Conservation (phyloP, 2,888 invertebrate species). For the Entomobrya proxima region DNA sequence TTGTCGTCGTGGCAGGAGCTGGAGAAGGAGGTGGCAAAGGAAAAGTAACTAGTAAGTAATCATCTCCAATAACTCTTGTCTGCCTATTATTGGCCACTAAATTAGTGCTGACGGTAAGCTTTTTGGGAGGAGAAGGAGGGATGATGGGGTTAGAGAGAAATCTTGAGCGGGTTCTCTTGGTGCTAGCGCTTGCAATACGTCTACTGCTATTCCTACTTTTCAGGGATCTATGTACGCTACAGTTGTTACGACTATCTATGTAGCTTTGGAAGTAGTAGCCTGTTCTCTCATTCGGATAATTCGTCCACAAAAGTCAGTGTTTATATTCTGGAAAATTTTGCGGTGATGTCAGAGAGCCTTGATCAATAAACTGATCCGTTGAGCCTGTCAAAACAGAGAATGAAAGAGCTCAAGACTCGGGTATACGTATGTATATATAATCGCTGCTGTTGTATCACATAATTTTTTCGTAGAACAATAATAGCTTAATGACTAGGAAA, state of each 20-base stretch:
- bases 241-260: constrained; percentile 35
- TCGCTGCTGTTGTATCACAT: constrained; percentile 35
- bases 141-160: constrained; percentile 46
- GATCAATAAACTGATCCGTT: constrained; percentile 70
- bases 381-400: constrained; percentile 70
- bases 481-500: constrained; percentile 14
- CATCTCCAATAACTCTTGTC: constrained; percentile 61
- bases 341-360: constrained; percentile 56
- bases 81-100: constrained; percentile 55
- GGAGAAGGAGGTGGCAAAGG: constrained; percentile 63
- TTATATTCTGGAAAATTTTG: constrained; percentile 73
- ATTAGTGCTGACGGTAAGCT: constrained; percentile 51
- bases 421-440: neutral
- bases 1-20: constrained; percentile 46
- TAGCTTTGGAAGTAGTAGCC: constrained; percentile 33
- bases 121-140: constrained; percentile 8
- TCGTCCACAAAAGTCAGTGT: constrained; percentile 72
- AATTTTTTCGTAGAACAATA: neutral
- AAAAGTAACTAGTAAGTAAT: constrained; percentile 59
- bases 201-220: neutral
- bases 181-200: constrained; percentile 13
- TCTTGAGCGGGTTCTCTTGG: constrained; percentile 35
- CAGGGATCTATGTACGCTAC: neutral
- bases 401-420: constrained; percentile 42
- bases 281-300: constrained; percentile 65